Evolutionary conservation across 2,888 invertebrate species (phyloP), one percentile per base, ranked within the genome.

Genomic region (Venusia cambrica): DNA sequence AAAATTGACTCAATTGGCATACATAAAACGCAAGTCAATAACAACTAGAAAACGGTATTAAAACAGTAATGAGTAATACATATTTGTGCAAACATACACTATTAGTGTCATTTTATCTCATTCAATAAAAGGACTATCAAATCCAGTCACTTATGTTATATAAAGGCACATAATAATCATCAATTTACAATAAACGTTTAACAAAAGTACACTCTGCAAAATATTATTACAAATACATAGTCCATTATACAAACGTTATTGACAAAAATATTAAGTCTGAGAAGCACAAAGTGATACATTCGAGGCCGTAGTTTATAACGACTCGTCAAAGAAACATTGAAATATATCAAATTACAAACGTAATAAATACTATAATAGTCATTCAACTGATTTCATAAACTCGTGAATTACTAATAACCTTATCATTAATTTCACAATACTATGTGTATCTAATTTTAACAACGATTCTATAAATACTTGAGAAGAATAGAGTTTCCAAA

Each of bases 131-230:
- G 65, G 71, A 76, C 70, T 65, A 73, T 81, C 72, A 83, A 83
- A 81, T 80, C 84, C 81, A 75, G 76, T 84, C 73, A 69, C 69
- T 73, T 73, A 68, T 62, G 58, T 70, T 69, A 57, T 69, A 72
- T 62, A 78, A 77, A 87, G 85, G 85, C 85, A 87, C 85, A 67
- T 81, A 81, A 84, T 70, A 84, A 76, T 81, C n/a, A n/a, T n/a
- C 65, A 73, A 74, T 81, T 71, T 77, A 75, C 71, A 74, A 74
- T 74, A 73, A 75, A 73, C 58, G 67, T 58, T 63, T 59, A 65
- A 66, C 52, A 58, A 64, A 64, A 60, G 52, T 60, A 49, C 55
- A 58, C 58, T 54, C 58, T 59, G 71, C 70, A 73, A 75, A 71
- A 71, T 62, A 72, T 69, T 58, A 56, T 56, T 59, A 56, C 43